Conservation (phyloP, 2,113 vertebrate species). For the Upupa epops region DNA sequence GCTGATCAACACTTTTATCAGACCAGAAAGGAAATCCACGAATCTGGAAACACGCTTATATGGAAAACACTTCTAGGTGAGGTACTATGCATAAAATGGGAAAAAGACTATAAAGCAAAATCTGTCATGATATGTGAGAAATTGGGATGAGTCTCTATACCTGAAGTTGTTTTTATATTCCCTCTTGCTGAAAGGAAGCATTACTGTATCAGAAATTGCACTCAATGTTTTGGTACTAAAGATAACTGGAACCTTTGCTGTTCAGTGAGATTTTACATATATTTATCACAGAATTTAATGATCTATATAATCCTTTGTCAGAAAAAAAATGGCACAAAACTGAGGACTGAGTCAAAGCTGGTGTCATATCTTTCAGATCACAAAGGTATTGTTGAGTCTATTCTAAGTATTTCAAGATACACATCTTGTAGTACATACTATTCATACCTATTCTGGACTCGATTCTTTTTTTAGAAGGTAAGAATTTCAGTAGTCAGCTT, state of each 20-base stretch:
- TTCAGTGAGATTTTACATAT: neutral
- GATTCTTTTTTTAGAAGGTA: neutral
- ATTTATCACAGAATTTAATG: neutral
- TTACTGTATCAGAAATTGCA: neutral
- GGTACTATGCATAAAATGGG: neutral
- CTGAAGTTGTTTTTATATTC: neutral
- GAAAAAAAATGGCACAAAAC: neutral
- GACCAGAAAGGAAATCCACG: neutral
- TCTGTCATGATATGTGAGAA: neutral
- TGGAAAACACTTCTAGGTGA: neutral
- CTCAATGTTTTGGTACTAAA: neutral
- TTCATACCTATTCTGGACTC: neutral
- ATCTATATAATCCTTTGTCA: neutral
- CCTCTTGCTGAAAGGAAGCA: neutral
- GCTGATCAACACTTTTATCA: neutral
- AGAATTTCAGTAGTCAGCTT: neutral
- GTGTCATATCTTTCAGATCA: neutral
- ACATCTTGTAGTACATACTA: neutral
- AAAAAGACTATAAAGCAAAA: neutral
- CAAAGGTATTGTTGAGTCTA: neutral
- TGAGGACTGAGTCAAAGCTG: neutral
- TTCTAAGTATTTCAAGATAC: neutral
- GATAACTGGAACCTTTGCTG: neutral
- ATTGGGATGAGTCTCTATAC: neutral
- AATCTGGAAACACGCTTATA: neutral